phyloP scores from a whole-genome alignment of 1,140 invertebrate species.

The Chionoecetes opilio region DNA sequence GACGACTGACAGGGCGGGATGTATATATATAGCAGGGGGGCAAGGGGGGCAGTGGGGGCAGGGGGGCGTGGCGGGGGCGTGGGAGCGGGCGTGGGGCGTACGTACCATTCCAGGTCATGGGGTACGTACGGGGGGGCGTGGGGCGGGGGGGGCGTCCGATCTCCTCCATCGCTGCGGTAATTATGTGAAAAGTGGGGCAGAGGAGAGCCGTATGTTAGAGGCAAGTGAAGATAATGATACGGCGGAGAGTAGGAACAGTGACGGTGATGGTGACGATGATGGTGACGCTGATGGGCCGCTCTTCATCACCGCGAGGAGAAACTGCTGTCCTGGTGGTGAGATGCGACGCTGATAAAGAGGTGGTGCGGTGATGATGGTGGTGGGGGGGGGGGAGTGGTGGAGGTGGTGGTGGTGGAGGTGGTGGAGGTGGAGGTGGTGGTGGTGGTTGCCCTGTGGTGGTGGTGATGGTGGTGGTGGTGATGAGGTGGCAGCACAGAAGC shows the following conservation, averaged over 20 bases:
- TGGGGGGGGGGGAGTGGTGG: not conserved
- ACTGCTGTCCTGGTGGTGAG: constrained; percentile 5
- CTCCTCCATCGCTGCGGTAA: not conserved
- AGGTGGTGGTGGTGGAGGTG: not conserved
- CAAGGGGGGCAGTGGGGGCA: not conserved
- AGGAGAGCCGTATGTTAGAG: not conserved
- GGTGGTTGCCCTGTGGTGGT: not conserved
- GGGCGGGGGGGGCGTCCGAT: not conserved
- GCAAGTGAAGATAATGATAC: constrained; percentile 5
- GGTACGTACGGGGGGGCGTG: not conserved
- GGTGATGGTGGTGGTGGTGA: not conserved
- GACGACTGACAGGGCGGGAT: no score
- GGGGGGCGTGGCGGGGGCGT: not conserved
- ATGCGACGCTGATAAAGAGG: not conserved
- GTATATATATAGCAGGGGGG: not conserved
- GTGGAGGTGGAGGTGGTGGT: not conserved
- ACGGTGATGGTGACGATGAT: not conserved
- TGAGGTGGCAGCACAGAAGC: not conserved
- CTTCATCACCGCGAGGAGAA: constrained; percentile 5
- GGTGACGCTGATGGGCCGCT: constrained; percentile 23
- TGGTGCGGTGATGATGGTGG: not conserved
- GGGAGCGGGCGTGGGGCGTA: not conserved
- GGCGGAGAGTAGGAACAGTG: not conserved
- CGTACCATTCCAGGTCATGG: not conserved
- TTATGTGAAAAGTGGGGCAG: constrained; percentile 27